These are phyloP conservation scores for Nerophis ophidion DNA, from an alignment of 2,113 vertebrate species.

Conservation along the genomic window DNA sequence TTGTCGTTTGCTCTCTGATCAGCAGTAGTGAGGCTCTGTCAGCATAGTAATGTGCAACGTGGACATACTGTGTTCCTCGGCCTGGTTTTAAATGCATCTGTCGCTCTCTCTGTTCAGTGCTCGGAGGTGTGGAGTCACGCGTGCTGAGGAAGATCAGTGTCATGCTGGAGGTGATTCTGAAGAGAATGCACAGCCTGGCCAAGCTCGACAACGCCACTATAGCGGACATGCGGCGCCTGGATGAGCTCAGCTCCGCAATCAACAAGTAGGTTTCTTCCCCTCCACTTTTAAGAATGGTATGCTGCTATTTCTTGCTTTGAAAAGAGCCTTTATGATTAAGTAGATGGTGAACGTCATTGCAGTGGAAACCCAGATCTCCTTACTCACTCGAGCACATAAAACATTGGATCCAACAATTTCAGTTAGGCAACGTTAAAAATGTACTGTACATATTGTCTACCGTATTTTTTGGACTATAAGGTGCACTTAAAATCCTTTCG, in stretches of 20 bases:
- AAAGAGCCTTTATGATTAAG: background rate
- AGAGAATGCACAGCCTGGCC: constrained; percentile 86
- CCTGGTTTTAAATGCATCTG: constrained; percentile 17
- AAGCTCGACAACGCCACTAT: constrained; percentile 79
- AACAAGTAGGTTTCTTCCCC: constrained; percentile 74
- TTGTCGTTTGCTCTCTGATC: too few relatives aligned
- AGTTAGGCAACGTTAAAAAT: background rate
- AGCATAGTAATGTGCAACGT: constrained; percentile 17
- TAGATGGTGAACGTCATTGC: background rate
- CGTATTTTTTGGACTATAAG: too few relatives aligned
- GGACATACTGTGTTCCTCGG: constrained; percentile 9
- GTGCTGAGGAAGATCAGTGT: constrained; percentile 92
- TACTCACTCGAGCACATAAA: background rate
- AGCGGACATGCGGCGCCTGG: constrained; percentile 76
- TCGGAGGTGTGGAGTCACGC: constrained; percentile 84
- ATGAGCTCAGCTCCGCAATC: constrained; percentile 73
- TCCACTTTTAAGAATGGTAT: too few relatives aligned
- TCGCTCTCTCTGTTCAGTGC: constrained; percentile 70
- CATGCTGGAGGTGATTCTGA: constrained; percentile 92
- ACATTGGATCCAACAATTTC: background rate
- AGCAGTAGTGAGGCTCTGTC: constrained; percentile 5
- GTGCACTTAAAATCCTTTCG: too few relatives aligned
- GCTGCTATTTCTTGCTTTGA: background rate
- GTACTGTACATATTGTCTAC: too few relatives aligned
- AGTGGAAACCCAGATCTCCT: background rate